Percentiles rank a stretch among this genome's conserved stretches.
These are phyloP conservation scores for Corvus hawaiiensis DNA, from an alignment of 2,113 vertebrate genomes.

Conservation along the genomic window DNA sequence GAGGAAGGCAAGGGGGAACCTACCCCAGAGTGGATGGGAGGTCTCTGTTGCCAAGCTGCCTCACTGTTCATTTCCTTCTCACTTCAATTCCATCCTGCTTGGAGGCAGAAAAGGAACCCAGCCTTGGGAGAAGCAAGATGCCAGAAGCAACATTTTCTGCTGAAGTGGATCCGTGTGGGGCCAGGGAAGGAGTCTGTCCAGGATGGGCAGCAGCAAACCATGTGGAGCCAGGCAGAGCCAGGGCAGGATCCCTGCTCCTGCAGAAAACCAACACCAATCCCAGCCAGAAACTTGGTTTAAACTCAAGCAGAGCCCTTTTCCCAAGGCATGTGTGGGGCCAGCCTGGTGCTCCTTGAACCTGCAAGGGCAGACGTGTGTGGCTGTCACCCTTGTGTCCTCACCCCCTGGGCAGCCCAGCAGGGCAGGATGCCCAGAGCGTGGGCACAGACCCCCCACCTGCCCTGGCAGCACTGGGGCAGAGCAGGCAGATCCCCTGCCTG, in stretches of 20 bases:
- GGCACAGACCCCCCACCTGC: background rate
- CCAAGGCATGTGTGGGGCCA: rapidly evolving
- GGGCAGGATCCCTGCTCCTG: background rate
- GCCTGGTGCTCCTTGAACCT: background rate
- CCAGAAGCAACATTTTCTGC: background rate
- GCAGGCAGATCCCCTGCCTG: background rate
- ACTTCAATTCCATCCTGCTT: background rate
- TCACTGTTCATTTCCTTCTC: background rate
- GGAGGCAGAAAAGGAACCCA: background rate
- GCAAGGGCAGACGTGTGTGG: rapidly evolving
- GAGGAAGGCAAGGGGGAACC: background rate
- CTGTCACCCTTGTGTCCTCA: background rate
- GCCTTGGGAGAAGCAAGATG: background rate
- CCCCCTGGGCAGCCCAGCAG: background rate
- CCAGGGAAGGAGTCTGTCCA: background rate
- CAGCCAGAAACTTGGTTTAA: background rate
- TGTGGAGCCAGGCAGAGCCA: rapidly evolving
- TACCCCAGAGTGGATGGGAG: background rate
- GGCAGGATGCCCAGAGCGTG: rapidly evolving
- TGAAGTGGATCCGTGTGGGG: background rate
- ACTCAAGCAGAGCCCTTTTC: background rate
- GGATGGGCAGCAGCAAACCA: background rate
- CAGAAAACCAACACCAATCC: background rate
- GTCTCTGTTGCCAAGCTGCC: background rate
- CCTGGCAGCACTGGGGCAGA: background rate